Conservation (phyloP, 2,888 invertebrate species). For the Tryphoninae sp. region DNA sequence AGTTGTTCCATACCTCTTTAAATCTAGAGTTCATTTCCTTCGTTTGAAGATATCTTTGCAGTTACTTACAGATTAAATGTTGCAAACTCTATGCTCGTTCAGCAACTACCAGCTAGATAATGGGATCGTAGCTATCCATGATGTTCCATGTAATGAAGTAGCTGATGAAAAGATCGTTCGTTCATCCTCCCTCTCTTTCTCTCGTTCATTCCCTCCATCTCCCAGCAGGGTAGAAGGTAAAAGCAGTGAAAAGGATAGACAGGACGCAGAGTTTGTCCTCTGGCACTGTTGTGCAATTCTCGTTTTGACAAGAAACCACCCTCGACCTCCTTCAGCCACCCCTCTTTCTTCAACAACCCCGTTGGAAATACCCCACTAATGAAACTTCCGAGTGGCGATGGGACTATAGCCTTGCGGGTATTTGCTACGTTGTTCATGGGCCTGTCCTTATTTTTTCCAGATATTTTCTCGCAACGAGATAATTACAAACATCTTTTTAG, state of each 20-base stretch:
- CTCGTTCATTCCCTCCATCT: slow-evolving; percentile 8
- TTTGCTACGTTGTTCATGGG: slow-evolving; percentile 4
- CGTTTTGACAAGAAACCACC: slow-evolving; percentile 15
- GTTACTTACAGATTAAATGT: slow-evolving; percentile 59
- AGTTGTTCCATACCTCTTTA: slow-evolving; percentile 4
- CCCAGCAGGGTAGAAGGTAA: slow-evolving; percentile 14
- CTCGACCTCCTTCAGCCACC: background rate
- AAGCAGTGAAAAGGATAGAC: slow-evolving; percentile 6
- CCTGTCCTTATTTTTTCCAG: background rate
- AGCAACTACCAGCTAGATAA: slow-evolving; percentile 63
- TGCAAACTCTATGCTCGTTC: slow-evolving; percentile 40
- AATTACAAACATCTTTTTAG: background rate
- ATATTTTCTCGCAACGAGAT: slow-evolving; percentile 2
- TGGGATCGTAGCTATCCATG: slow-evolving; percentile 69
- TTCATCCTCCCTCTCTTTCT: slow-evolving; percentile 27
- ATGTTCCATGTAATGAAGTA: slow-evolving; percentile 70
- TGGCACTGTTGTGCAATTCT: slow-evolving; percentile 21
- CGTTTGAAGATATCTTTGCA: slow-evolving; percentile 1
- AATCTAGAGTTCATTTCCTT: slow-evolving; percentile 9
- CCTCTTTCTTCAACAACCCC: slow-evolving; percentile 28
- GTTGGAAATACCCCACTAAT: slow-evolving; percentile 56
- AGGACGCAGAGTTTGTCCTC: slow-evolving; percentile 33
- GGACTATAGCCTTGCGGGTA: slow-evolving; percentile 13
- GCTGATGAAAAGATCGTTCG: slow-evolving; percentile 69
- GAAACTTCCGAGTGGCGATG: slow-evolving; percentile 52